These are phyloP conservation scores for Galemys pyrenaicus DNA, from an alignment of 2,113 vertebrate species.

Conservation along the genomic window DNA sequence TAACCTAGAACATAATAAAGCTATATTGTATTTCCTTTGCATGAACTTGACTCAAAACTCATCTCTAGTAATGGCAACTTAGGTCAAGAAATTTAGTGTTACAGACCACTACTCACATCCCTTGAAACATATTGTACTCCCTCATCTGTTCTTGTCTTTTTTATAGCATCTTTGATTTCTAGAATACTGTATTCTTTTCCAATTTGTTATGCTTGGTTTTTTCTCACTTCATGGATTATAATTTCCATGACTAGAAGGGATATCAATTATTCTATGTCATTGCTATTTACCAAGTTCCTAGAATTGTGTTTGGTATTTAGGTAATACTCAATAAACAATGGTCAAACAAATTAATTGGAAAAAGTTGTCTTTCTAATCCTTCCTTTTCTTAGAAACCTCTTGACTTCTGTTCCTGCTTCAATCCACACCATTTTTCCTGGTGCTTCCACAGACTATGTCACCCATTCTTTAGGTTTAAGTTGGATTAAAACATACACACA, in stretches of 20 bases:
- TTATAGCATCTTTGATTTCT: not conserved
- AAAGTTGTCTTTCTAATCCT: not conserved
- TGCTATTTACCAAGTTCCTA: not conserved
- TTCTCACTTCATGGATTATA: not conserved
- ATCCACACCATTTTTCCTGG: not conserved
- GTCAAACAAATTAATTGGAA: not conserved
- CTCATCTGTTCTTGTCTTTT: not conserved
- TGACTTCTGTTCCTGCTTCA: not conserved
- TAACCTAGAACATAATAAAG: conserved; percentile 60
- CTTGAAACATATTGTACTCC: not conserved
- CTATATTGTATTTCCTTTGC: not conserved
- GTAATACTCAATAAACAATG: not conserved
- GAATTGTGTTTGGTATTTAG: not conserved
- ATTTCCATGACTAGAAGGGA: not conserved
- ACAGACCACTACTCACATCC: not conserved
- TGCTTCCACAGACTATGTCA: not conserved
- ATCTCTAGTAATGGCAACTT: not conserved
- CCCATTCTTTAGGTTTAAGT: not conserved
- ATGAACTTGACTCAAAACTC: not conserved
- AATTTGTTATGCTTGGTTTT: not conserved
- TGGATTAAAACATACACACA: not conserved
- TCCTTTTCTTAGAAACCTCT: not conserved
- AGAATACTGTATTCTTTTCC: not conserved
- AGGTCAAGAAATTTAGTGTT: not conserved
- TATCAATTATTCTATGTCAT: not conserved